phyloP scores from a whole-genome alignment of 2,888 invertebrate species.

The Chalcosyrphus nemorum region DNA sequence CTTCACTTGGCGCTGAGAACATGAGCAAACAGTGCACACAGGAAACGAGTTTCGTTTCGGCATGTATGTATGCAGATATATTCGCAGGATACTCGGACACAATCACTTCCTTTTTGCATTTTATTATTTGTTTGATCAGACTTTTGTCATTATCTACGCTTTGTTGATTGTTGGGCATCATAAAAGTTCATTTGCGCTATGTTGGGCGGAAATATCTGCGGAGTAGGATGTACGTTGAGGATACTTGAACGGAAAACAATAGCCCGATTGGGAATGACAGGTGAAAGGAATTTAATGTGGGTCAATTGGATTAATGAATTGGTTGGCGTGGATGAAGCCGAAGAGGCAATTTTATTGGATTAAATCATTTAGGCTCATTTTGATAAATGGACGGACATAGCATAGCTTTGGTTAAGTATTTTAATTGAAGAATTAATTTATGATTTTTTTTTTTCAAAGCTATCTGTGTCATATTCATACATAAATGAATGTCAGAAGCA shows the following conservation, averaged over 20 bases:
- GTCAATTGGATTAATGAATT: constrained; percentile 53
- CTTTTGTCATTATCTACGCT: constrained; percentile 49
- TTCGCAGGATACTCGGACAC: constrained; percentile 35
- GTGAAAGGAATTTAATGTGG: constrained; percentile 57
- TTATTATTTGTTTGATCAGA: constrained; percentile 32
- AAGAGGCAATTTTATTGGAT: constrained; percentile 14
- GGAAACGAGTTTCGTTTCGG: constrained; percentile 25
- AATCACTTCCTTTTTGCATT: constrained; percentile 45
- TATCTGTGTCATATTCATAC: too few species aligned
- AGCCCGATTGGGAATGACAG: constrained; percentile 45
- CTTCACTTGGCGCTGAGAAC: constrained; percentile 19
- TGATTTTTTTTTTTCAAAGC: too few species aligned
- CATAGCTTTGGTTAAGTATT: too few species aligned
- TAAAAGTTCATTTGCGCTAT: constrained; percentile 27
- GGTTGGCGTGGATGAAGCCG: not conserved
- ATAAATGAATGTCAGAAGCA: too few species aligned
- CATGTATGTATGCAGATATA: constrained; percentile 14
- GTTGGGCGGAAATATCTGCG: constrained; percentile 16
- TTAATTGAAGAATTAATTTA: too few species aligned
- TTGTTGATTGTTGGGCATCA: constrained; percentile 32
- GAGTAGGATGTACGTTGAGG: constrained; percentile 22
- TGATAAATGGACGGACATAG: not conserved
- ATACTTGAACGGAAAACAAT: constrained; percentile 44
- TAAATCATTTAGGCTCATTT: not conserved
- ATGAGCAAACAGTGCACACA: constrained; percentile 1